Evolutionary conservation across 2,888 invertebrate species (phyloP).

Genomic region (Nomada flava): DNA sequence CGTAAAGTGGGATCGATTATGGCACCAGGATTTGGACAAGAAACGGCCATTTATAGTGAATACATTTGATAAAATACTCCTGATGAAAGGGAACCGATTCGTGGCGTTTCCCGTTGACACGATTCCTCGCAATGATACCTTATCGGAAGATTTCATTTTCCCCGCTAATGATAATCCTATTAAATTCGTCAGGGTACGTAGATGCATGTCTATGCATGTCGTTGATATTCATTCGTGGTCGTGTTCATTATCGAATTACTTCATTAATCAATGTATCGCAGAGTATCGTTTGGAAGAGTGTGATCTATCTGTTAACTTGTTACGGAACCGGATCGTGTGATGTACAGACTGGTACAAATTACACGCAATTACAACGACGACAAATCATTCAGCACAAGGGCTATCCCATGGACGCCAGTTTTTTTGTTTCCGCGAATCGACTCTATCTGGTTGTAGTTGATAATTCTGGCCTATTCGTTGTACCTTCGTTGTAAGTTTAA

Average conservation of each 20-base stretch:
- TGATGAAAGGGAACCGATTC: conserved; percentile 66
- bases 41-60: conserved; percentile 52
- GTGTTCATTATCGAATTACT: not conserved
- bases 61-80: conserved; percentile 60
- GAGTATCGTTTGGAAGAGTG: conserved; percentile 70
- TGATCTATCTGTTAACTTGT: conserved; percentile 72
- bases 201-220: not conserved
- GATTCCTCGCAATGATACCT: conserved; percentile 48
- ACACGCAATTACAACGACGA: conserved; percentile 54
- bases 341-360: conserved; percentile 65
- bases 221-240: not conserved
- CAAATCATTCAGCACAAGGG: conserved; percentile 66
- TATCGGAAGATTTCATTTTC: conserved; percentile 14
- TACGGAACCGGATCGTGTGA: conserved; percentile 64
- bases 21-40: conserved; percentile 49
- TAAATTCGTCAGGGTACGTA: conserved; percentile 66
- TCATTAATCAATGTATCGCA: conserved; percentile 27
- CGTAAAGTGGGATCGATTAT: conserved; percentile 61
- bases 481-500: conserved; percentile 67
- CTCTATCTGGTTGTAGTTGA: conserved; percentile 74
- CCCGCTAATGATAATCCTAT: conserved; percentile 26
- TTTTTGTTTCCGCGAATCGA: conserved; percentile 70
- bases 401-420: conserved; percentile 70
- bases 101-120: conserved; percentile 49
- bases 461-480: conserved; percentile 62